phyloP scores from a whole-genome alignment of 2,113 vertebrate genomes.

The Barnardius zonarius region DNA sequence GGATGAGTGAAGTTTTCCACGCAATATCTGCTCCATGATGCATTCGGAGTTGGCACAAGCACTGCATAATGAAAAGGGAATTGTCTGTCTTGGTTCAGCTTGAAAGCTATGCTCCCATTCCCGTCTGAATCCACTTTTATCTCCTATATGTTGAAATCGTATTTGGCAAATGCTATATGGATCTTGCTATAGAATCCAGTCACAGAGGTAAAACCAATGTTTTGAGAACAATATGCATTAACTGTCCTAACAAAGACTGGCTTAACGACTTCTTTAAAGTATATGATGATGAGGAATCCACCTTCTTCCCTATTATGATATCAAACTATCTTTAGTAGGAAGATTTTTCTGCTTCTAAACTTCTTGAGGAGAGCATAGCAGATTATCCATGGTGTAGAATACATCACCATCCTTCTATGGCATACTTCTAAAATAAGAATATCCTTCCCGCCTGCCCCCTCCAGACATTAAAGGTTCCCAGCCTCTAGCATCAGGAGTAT shows the following conservation, averaged over 20 bases:
- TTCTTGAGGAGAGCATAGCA: not conserved
- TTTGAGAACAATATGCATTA: not conserved
- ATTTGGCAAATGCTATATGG: not conserved
- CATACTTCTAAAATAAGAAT: not conserved
- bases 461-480: not conserved
- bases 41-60: not conserved
- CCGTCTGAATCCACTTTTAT: not conserved
- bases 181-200: not conserved
- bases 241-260: not conserved
- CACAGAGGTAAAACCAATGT: not conserved
- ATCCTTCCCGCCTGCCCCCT: fast-evolving
- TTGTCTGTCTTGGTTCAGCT: not conserved
- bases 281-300: not conserved
- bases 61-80: not conserved
- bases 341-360: not conserved
- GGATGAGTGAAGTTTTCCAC: not conserved
- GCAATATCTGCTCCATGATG: not conserved
- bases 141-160: not conserved
- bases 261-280: not conserved
- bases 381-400: not conserved
- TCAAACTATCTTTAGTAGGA: not conserved
- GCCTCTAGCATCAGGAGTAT: not conserved
- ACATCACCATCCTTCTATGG: not conserved
- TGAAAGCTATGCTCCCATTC: not conserved
- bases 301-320: not conserved